These are phyloP conservation scores for Mesorhabditis sp. DNA, from an alignment of 2,888 invertebrate species.

Conservation along the genomic window DNA sequence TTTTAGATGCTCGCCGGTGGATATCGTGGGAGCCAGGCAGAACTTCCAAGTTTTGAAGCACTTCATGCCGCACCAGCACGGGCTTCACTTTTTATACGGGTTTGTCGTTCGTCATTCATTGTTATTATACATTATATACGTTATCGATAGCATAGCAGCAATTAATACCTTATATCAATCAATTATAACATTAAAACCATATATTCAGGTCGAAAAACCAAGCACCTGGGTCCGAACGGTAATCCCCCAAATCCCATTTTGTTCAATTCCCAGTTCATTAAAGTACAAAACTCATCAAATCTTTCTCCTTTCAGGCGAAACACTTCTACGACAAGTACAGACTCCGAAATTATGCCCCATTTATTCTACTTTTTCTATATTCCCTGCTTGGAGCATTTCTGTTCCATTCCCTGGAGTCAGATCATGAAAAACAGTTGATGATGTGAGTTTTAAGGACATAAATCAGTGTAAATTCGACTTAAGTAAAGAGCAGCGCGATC, in stretches of 20 bases:
- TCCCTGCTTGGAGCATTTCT: slow-evolving; percentile 53
- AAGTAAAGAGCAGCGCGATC: not conserved
- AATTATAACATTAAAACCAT: too few relatives aligned
- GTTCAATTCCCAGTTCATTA: too few relatives aligned
- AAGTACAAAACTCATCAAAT: not conserved
- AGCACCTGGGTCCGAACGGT: not conserved
- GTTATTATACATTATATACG: too few relatives aligned
- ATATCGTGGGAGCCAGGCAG: not conserved
- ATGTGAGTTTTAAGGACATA: slow-evolving; percentile 21
- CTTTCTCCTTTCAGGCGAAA: slow-evolving; percentile 31
- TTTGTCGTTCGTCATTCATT: not conserved
- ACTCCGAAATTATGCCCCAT: slow-evolving; percentile 45
- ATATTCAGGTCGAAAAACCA: not conserved
- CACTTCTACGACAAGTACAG: slow-evolving; percentile 50
- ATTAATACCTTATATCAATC: too few relatives aligned
- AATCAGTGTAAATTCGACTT: not conserved
- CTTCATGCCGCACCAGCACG: not conserved
- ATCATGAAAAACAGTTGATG: slow-evolving; percentile 45
- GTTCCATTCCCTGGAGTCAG: slow-evolving; percentile 52
- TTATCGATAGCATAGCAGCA: too few relatives aligned
- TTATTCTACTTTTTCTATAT: slow-evolving; percentile 51
- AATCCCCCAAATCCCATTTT: not conserved
- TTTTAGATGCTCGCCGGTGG: not conserved
- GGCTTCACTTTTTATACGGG: slow-evolving; percentile 3
- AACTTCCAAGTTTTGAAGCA: not conserved